Conservation (phyloP, 2,797 vertebrate genomes). For the Microctenopoma lineatum region DNA sequence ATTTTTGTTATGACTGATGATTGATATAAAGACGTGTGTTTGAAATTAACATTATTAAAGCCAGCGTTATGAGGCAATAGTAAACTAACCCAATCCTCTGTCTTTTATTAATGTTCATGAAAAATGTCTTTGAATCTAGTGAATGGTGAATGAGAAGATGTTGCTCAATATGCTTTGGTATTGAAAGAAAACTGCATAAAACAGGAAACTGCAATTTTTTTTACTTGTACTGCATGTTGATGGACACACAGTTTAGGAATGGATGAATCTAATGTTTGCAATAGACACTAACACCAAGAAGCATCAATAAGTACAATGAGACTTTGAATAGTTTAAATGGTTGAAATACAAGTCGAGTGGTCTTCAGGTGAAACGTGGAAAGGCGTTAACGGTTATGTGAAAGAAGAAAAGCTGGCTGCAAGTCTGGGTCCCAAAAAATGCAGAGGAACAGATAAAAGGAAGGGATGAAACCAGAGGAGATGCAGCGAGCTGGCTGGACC, state of each 20-base stretch:
- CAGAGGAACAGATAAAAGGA: constrained; percentile 10
- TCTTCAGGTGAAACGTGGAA: constrained; percentile 27
- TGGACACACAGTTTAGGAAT: background rate
- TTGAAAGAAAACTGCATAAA: background rate
- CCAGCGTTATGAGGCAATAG: constrained; percentile 7
- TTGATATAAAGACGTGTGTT: background rate
- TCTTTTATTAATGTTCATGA: constrained; percentile 10
- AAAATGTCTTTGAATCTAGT: background rate
- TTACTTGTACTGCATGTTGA: background rate
- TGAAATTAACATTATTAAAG: constrained; percentile 21
- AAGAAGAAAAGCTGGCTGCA: background rate
- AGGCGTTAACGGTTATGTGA: constrained; percentile 16
- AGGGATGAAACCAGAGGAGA: constrained; percentile 10
- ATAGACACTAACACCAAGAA: too few relatives aligned
- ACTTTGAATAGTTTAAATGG: background rate
- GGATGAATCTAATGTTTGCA: background rate
- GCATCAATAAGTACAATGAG: too few relatives aligned
- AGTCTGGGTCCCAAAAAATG: constrained; percentile 1
- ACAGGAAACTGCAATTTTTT: background rate
- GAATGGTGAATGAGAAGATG: background rate
- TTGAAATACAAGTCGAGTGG: constrained; percentile 5
- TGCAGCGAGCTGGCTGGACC: constrained; percentile 63
- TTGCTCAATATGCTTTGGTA: background rate
- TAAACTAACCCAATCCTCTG: constrained; percentile 9
- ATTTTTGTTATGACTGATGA: background rate